A percentile compares a stretch with the other conserved stretches of the same genome.
These are phyloP conservation scores for Leptarthrus brevirostris DNA, from an alignment of 2,888 invertebrate genomes.

Conservation along the genomic window DNA sequence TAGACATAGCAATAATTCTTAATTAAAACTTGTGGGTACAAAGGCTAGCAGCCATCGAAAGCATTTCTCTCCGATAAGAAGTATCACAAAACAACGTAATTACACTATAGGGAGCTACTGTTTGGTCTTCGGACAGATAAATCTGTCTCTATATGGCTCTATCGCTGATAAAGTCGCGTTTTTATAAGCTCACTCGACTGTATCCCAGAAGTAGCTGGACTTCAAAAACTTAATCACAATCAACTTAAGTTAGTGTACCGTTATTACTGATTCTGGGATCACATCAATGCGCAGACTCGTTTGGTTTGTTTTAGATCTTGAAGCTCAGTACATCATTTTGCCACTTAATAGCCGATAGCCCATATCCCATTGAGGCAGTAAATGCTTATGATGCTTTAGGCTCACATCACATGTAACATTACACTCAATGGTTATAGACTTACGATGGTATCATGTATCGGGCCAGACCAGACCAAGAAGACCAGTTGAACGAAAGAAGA, in stretches of 20 bases:
- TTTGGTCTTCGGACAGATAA: conserved; percentile 6
- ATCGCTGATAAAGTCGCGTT: neutral
- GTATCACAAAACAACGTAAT: neutral
- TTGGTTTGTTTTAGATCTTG: neutral
- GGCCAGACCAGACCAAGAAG: conserved; percentile 1
- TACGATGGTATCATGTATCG: conserved; percentile 20
- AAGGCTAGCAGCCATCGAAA: conserved; percentile 3
- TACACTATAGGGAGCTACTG: neutral
- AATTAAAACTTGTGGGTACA: conserved; percentile 12
- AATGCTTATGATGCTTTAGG: conserved; percentile 28
- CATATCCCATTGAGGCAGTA: neutral
- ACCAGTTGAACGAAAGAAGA: conserved; percentile 35
- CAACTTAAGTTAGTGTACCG: neutral
- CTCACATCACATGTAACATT: conserved; percentile 23
- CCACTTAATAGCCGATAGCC: conserved; percentile 19
- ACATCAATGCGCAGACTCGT: conserved; percentile 6
- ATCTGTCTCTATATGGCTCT: conserved; percentile 15
- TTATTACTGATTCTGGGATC: neutral
- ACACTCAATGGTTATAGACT: conserved; percentile 10
- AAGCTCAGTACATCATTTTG: neutral
- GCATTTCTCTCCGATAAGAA: conserved; percentile 1
- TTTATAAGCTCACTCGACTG: neutral
- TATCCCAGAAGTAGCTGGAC: neutral
- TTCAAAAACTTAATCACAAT: conserved; percentile 22
- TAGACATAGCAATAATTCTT: neutral